phyloP scores from a whole-genome alignment of 2,113 vertebrate species.

The Corythornis cristatus region DNA sequence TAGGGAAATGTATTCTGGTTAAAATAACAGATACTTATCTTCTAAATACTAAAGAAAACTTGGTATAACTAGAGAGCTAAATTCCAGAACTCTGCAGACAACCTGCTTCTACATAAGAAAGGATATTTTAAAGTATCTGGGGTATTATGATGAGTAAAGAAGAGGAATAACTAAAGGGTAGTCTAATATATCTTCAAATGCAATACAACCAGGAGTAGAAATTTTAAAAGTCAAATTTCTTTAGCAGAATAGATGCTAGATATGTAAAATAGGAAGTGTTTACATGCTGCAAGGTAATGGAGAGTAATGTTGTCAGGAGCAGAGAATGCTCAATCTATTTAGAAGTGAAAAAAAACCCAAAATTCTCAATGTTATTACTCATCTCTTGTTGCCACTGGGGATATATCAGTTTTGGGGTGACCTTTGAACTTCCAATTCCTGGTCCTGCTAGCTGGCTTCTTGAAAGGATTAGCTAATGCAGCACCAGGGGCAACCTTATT shows the following conservation, averaged over 20 bases:
- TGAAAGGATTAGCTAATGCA: slow-evolving; percentile 16
- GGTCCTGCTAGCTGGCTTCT: slow-evolving; percentile 2
- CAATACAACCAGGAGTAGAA: not conserved
- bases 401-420: not conserved
- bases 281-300: not conserved
- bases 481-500: not conserved
- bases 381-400: not conserved
- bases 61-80: slow-evolving; percentile 44
- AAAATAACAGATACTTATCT: slow-evolving; percentile 61
- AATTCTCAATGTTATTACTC: not conserved
- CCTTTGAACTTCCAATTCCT: slow-evolving; percentile 30
- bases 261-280: not conserved
- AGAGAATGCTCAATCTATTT: not conserved
- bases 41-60: slow-evolving; percentile 47
- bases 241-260: not conserved
- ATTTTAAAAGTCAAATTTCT: not conserved
- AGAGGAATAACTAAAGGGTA: slow-evolving; percentile 46
- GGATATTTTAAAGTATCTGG: slow-evolving; percentile 42
- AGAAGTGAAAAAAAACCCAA: too few relatives aligned
- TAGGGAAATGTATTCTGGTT: slow-evolving; percentile 44
- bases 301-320: not conserved
- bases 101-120: slow-evolving; percentile 58
- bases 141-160: slow-evolving; percentile 46
- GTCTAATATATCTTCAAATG: slow-evolving; percentile 53
- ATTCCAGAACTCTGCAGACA: slow-evolving; percentile 60